Evolutionary conservation across 2,113 vertebrate genomes (phyloP).

Genomic region (Siniperca knerii): DNA sequence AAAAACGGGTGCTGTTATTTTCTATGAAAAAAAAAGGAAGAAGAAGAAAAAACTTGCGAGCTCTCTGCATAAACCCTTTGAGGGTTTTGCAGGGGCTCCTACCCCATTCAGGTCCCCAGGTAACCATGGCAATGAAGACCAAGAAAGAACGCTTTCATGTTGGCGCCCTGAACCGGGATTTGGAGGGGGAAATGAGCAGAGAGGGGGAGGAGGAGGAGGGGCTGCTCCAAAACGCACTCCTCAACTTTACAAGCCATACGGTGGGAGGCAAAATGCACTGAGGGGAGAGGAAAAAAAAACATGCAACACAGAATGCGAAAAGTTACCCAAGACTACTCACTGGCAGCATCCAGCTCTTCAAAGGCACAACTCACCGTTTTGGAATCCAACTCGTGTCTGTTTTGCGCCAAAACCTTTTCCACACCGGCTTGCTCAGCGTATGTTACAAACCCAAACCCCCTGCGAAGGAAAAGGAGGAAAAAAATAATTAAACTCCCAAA

Average conservation of each 20-base stretch:
- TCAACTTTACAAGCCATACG: constrained; percentile 78
- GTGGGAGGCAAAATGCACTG: constrained; percentile 61
- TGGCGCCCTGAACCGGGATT: constrained; percentile 81
- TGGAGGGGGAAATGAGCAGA: constrained; percentile 81
- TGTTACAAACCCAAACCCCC: constrained; percentile 97
- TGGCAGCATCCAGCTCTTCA: constrained; percentile 12
- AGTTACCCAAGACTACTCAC: constrained; percentile 31
- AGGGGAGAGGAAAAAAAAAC: constrained; percentile 19
- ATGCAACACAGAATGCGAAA: constrained; percentile 39
- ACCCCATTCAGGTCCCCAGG: constrained; percentile 83
- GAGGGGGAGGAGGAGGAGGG: constrained; percentile 38
- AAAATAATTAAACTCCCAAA: neutral
- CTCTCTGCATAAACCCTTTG: constrained; percentile 63
- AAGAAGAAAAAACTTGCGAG: constrained; percentile 34
- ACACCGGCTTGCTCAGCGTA: constrained; percentile 96
- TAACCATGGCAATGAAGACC: constrained; percentile 86
- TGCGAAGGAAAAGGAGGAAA: constrained; percentile 53
- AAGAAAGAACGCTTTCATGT: constrained; percentile 87
- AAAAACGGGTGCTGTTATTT: constrained; percentile 49
- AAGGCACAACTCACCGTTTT: constrained; percentile 92
- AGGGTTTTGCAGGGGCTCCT: constrained; percentile 74
- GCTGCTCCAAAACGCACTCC: constrained; percentile 66
- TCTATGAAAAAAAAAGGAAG: neutral
- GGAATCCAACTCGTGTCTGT: constrained; percentile 96
- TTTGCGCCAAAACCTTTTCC: constrained; percentile 97